Percentiles rank a stretch among this genome's conserved stretches.
Evolutionary conservation across 2,888 invertebrate species (phyloP).

Genomic region (Cheilosia pagana): DNA sequence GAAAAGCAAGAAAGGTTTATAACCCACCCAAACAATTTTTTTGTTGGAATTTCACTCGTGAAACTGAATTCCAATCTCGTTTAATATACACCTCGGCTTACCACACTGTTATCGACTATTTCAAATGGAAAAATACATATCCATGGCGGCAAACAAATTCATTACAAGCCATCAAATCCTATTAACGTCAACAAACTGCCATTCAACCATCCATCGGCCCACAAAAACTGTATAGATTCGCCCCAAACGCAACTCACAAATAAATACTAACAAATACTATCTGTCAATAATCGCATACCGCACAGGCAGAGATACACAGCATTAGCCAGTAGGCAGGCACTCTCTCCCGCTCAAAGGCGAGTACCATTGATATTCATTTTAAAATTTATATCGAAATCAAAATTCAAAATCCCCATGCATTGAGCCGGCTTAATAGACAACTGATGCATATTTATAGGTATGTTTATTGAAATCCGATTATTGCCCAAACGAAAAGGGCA

Average conservation of each 20-base stretch:
- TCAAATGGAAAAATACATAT: too few species aligned
- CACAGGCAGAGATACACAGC: background rate
- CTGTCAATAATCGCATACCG: background rate
- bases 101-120: too few species aligned
- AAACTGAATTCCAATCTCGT: too few species aligned
- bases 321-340: background rate
- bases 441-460: background rate
- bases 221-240: background rate
- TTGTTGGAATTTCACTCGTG: too few species aligned
- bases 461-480: slow-evolving; percentile 40
- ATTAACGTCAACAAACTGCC: background rate
- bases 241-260: background rate
- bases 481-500: slow-evolving; percentile 27
- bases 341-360: background rate
- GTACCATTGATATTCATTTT: background rate
- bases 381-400: slow-evolving; percentile 56
- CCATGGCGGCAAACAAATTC: too few species aligned
- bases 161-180: too few species aligned
- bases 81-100: too few species aligned
- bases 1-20: too few species aligned
- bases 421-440: background rate
- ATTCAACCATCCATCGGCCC: background rate
- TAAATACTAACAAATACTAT: background rate
- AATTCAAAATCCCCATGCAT: slow-evolving; percentile 30
- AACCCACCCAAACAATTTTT: too few species aligned